Evolutionary conservation across 1,140 invertebrate genomes (phyloP).

Genomic region (Coptotermes formosanus): DNA sequence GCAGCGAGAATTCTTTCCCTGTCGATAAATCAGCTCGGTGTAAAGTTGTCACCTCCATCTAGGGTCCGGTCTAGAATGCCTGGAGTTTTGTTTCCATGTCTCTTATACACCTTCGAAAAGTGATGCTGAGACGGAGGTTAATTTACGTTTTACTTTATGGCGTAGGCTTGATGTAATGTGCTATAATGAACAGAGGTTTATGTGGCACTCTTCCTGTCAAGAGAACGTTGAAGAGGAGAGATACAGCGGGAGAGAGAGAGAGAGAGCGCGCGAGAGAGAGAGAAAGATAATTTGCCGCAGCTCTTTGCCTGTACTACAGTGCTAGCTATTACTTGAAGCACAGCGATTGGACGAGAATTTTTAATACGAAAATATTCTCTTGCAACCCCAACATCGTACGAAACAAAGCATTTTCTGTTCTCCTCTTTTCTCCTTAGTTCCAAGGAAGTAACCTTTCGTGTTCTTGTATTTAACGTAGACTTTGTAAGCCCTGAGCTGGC

Average conservation of each 20-base stretch:
- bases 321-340: not conserved
- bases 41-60: no score
- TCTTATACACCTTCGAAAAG: no score
- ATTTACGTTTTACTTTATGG: no score
- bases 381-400: not conserved
- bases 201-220: not conserved
- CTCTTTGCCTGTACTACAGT: not conserved
- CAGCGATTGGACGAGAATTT: not conserved
- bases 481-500: no score
- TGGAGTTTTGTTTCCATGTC: no score
- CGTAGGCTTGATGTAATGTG: no score
- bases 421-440: not conserved
- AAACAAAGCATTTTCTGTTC: not conserved
- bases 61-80: no score
- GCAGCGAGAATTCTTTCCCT: no score
- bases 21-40: no score
- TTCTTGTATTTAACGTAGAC: no score
- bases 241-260: not conserved
- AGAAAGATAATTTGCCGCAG: not conserved
- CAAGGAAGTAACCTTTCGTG: no score
- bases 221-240: not conserved
- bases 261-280: not conserved
- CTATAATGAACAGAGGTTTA: not conserved
- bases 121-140: no score
- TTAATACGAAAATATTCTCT: not conserved